Percentiles rank a stretch among this genome's conserved stretches.
These are phyloP conservation scores for Pyrochroa serraticornis DNA, from an alignment of 2,888 invertebrate genomes.

Conservation along the genomic window DNA sequence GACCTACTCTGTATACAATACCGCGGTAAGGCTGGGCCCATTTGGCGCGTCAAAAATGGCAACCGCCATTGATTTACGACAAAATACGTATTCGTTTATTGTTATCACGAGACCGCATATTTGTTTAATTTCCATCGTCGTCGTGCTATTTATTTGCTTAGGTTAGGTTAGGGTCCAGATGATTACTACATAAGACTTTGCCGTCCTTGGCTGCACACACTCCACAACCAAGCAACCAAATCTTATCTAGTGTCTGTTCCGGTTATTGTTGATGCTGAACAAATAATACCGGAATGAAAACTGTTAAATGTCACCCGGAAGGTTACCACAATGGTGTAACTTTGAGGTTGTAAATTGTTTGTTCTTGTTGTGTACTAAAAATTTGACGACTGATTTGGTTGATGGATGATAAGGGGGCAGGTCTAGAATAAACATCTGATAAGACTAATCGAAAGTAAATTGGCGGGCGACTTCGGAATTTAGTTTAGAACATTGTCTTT, in stretches of 20 bases:
- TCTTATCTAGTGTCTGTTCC: too few relatives aligned
- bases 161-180: slow-evolving; percentile 44
- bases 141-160: slow-evolving; percentile 40
- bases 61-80: background rate
- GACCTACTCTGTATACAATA: too few relatives aligned
- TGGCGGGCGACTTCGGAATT: background rate
- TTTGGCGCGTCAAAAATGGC: too few relatives aligned
- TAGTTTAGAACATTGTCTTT: background rate
- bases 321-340: too few relatives aligned
- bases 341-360: too few relatives aligned
- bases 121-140: slow-evolving; percentile 29
- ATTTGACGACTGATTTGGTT: slow-evolving; percentile 16
- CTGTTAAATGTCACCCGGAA: too few relatives aligned
- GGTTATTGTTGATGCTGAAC: too few relatives aligned
- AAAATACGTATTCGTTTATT: slow-evolving; percentile 6
- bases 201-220: slow-evolving; percentile 27
- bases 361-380: slow-evolving; percentile 4
- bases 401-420: slow-evolving; percentile 16
- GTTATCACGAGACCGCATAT: slow-evolving; percentile 25
- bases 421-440: slow-evolving; percentile 20
- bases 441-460: slow-evolving; percentile 21
- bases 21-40: too few relatives aligned
- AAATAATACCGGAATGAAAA: too few relatives aligned
- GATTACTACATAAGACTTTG: slow-evolving; percentile 26
- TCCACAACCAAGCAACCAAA: too few relatives aligned